Base-by-base conservation (phyloP, 2,113 vertebrate species). In the Albula glossodonta region DNA sequence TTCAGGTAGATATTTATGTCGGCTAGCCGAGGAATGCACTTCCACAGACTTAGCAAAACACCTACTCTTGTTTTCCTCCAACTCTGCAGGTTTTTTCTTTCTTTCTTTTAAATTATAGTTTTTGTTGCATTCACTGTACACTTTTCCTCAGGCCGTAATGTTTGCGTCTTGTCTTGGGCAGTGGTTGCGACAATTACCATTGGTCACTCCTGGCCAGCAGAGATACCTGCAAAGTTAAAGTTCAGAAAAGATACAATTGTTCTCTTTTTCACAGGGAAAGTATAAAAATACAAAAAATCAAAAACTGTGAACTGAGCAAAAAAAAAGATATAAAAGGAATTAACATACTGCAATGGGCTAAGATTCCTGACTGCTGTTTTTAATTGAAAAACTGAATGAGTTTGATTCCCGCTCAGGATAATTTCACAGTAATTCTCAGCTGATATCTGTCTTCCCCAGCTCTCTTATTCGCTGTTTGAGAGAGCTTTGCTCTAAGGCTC, bases 371-470 rank as follows among this genome's bases (percentile, higher is more conserved):
- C n/a, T 81, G 80, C 51, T 4, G 53, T 81, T 80, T 22, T 80
- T 81, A 81, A 81, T 52, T 81, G 80, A 3, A 81, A 80, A 80
- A 52, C 19, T 25, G 50, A 51, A 81, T 51, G 15, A 81, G 17
- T 53, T 81, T 81, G 80, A 81, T 81, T 81, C n/a, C 49, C 53
- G 50, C 49, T 81, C 80, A 2, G 15, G 51, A 52, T 81, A 81
- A 81, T 51, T 81, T 81, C 80, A 53, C 50, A n/a, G 80, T 52
- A 53, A 81, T 81, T 81, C 51, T 52, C 5, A 81, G 51, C 80
- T 11, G 19, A 52, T 81, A 81, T 81, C 80, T 81, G n/a, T 81
- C 53, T 81, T 66, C 17, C n/a, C 70, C n/a, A 74, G 70, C 31
- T 74, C 70, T 74, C n/a, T n/a, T 11, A 12, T 52, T 66, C 17